Conservation (phyloP, 2,888 invertebrate genomes). For the Crematogaster levior region DNA sequence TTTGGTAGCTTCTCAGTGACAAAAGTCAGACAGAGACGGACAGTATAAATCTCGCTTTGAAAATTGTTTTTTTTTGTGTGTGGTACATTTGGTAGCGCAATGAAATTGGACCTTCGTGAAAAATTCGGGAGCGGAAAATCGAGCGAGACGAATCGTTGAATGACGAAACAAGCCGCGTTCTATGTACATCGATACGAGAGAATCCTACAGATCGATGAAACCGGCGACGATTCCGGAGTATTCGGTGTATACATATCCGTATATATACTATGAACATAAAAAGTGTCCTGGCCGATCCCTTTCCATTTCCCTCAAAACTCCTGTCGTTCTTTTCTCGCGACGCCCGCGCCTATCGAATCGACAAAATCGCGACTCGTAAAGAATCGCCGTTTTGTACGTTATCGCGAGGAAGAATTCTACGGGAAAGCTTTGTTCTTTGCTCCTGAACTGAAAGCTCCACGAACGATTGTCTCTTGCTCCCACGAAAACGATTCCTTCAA, state of each 20-base stretch:
- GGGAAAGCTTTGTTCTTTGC: neutral
- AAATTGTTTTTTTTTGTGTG: neutral
- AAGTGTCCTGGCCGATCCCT: slow-evolving; percentile 62
- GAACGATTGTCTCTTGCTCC: neutral
- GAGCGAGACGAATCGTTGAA: neutral
- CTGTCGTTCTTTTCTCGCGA: neutral
- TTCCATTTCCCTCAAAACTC: slow-evolving; percentile 10
- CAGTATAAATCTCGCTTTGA: neutral
- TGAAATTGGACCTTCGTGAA: neutral
- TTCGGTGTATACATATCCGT: slow-evolving; percentile 28
- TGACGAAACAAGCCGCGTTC: neutral
- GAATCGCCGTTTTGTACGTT: neutral
- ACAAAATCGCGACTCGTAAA: neutral
- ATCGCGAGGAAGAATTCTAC: neutral
- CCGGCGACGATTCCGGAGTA: neutral
- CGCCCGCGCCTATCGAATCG: neutral
- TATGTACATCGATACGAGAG: neutral
- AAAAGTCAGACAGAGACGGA: neutral
- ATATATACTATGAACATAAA: slow-evolving; percentile 68
- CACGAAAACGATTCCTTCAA: neutral
- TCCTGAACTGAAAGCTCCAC: neutral
- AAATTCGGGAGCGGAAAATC: neutral
- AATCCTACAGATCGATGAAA: neutral
- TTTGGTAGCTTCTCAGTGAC: too few relatives aligned
- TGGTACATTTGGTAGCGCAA: neutral